These are phyloP conservation scores for Galbula dea DNA, from an alignment of 2,113 vertebrate genomes.

Conservation along the genomic window DNA sequence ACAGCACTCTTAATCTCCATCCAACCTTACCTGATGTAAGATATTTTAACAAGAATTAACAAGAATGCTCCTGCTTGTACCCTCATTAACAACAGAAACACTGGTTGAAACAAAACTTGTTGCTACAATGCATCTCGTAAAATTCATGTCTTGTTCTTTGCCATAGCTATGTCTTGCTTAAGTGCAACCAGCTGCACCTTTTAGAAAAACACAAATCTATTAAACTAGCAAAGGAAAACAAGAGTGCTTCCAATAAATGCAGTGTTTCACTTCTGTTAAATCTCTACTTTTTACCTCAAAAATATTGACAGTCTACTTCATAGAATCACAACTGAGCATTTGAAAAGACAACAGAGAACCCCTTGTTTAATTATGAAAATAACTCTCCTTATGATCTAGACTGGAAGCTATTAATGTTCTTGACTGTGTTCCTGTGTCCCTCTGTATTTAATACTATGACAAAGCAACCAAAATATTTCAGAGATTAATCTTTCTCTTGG, in stretches of 20 bases:
- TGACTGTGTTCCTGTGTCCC: background rate
- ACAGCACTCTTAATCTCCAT: background rate
- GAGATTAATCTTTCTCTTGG: constrained; percentile 30
- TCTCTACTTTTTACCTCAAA: background rate
- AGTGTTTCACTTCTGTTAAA: background rate
- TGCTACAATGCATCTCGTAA: background rate
- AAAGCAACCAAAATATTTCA: constrained; percentile 9
- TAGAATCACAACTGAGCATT: background rate
- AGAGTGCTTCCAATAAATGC: background rate
- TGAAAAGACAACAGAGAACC: background rate
- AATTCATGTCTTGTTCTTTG: constrained; percentile 56
- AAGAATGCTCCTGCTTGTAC: background rate
- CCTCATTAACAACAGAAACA: background rate
- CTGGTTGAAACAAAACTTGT: background rate
- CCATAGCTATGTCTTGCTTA: constrained; percentile 60
- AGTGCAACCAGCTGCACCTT: constrained; percentile 49
- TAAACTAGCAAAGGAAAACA: constrained; percentile 39
- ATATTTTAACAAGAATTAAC: background rate
- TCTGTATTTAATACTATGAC: background rate
- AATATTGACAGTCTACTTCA: background rate
- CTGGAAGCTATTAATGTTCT: background rate
- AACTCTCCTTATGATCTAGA: background rate
- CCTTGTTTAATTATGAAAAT: constrained; percentile 6
- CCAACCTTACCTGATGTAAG: background rate
- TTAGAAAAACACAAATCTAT: constrained; percentile 49